phyloP scores from a whole-genome alignment of 2,797 vertebrate genomes.

The Gila robusta region DNA sequence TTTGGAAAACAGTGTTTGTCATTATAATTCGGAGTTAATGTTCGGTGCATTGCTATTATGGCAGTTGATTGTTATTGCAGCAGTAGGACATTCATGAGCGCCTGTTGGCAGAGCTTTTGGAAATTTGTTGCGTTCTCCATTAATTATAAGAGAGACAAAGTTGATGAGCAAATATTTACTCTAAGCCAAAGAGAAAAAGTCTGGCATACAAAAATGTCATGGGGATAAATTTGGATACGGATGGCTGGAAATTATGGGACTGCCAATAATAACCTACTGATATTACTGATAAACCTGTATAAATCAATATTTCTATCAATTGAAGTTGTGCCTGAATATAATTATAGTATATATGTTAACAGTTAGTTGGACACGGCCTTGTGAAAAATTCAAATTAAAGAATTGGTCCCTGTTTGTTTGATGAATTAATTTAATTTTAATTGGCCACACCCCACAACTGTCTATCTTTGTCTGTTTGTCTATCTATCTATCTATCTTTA shows the following conservation, averaged over 20 bases:
- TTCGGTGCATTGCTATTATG: slow-evolving; percentile 25
- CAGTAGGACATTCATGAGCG: background rate
- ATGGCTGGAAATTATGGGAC: background rate
- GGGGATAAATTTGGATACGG: background rate
- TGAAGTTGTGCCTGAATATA: background rate
- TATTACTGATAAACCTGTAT: background rate
- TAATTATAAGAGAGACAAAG: slow-evolving; percentile 8
- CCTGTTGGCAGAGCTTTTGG: slow-evolving; percentile 32
- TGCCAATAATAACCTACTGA: background rate
- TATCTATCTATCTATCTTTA: too few relatives aligned
- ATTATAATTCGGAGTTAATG: slow-evolving; percentile 22
- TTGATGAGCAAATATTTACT: slow-evolving; percentile 32
- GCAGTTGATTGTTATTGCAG: slow-evolving; percentile 27
- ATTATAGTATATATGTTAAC: background rate
- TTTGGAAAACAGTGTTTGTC: slow-evolving; percentile 32
- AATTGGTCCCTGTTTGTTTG: background rate
- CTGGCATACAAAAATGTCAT: background rate
- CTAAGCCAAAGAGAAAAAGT: background rate
- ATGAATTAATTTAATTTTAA: background rate
- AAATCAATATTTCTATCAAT: background rate
- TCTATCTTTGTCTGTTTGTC: too few relatives aligned
- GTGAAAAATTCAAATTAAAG: background rate
- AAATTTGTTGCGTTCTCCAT: background rate
- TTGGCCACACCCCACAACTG: background rate
- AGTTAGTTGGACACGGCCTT: background rate